phyloP scores from a whole-genome alignment of 2,797 vertebrate genomes.

The Paramormyrops hopkinsi region DNA sequence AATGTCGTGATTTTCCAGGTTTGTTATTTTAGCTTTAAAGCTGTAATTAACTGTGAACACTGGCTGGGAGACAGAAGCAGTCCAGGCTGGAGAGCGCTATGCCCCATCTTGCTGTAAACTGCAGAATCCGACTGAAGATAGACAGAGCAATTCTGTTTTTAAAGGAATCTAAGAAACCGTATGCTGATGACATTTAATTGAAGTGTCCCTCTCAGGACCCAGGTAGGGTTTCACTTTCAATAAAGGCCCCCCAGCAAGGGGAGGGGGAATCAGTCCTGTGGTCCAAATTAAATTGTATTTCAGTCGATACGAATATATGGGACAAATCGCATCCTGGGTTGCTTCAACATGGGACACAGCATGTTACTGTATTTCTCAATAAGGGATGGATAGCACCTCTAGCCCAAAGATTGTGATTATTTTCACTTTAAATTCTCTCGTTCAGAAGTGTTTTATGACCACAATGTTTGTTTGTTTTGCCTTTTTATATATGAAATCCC shows the following conservation, averaged over 20 bases:
- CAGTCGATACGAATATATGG: neutral
- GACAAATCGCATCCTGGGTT: neutral
- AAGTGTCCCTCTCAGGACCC: neutral
- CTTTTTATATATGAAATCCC: neutral
- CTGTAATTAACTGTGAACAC: neutral
- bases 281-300: neutral
- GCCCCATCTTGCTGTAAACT: neutral
- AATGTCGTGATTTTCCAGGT: neutral
- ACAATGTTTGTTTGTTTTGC: neutral
- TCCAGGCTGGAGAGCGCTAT: neutral
- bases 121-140: neutral
- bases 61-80: neutral
- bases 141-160: neutral
- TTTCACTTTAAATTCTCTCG: neutral
- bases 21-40: neutral
- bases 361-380: neutral
- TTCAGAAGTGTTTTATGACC: neutral
- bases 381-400: neutral
- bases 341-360: neutral
- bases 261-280: neutral
- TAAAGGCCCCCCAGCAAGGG: neutral
- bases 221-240: neutral
- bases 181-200: neutral
- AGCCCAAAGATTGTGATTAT: neutral
- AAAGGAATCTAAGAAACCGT: neutral